A percentile compares a stretch with the other conserved stretches of the same genome.
Conservation (phyloP, 2,113 vertebrate genomes). For the Numenius arquata region DNA sequence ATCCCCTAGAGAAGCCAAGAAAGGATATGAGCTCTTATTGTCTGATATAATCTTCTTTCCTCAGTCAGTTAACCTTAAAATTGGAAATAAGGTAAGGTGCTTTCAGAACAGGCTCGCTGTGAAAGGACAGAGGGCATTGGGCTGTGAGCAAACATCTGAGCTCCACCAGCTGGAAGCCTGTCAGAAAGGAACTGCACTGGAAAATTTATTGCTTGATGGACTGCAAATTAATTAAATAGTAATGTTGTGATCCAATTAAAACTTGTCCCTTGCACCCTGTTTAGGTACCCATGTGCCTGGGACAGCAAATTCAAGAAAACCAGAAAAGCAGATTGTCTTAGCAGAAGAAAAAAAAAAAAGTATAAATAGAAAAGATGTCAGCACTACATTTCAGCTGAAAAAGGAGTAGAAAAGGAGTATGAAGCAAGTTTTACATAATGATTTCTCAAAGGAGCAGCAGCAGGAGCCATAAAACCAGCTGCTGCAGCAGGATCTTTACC, state of each 20-base stretch:
- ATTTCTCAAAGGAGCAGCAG: background rate
- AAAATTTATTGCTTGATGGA: slow-evolving; percentile 11
- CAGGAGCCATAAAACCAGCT: background rate
- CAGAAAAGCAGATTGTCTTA: background rate
- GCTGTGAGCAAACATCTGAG: background rate
- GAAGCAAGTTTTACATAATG: background rate
- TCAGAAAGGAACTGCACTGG: background rate
- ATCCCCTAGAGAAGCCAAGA: background rate
- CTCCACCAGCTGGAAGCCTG: background rate
- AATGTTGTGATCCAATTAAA: background rate
- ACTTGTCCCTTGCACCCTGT: background rate
- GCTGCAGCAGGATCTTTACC: background rate
- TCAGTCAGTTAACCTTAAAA: slow-evolving; percentile 40
- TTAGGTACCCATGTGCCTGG: background rate
- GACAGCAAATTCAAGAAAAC: background rate
- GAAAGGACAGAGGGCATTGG: background rate
- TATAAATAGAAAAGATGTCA: background rate
- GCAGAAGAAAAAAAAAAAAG: background rate
- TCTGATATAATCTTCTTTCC: slow-evolving; percentile 9
- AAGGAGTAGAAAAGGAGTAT: background rate
- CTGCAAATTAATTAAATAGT: slow-evolving; percentile 16
- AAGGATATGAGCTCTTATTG: background rate
- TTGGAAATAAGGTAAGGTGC: background rate
- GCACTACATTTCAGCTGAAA: background rate
- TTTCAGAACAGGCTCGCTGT: background rate